Base-by-base conservation (phyloP, 2,113 vertebrate genomes). In the Urocynchramus pylzowi region DNA sequence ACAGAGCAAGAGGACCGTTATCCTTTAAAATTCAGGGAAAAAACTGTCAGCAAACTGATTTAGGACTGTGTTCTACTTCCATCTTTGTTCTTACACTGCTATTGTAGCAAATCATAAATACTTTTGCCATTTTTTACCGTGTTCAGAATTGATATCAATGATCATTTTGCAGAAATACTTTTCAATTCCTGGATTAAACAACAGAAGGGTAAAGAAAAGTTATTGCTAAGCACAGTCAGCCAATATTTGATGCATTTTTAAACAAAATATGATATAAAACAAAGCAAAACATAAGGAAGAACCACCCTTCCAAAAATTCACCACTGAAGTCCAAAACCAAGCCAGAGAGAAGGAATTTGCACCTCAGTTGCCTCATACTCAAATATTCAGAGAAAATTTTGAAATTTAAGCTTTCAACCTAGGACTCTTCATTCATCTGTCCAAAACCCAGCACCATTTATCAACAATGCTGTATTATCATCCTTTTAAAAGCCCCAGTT, bases 381-480 rank as follows among this genome's bases (percentile, higher is more conserved):
- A 50, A 83, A 61, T n/a, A 61, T 14, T 50, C 41, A 28, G 16
- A 31, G 19, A 20, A 59, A 39, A 26, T 7, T 2, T 12, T 59
- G 12, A 56, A 31, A 19, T 50, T 28, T 26, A 30, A 80, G 28
- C 17, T 70, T 80, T 59, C 47, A 9, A 45, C 47, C 39, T 9
- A 20, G 13, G 1, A 52, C 35, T 18, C 7, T 16, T 26, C 37
- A 70, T 14, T 45, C 21, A 47, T n/a, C 3, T 21, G 63, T 23
- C 44, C 50, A 24, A 50, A 81, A 39, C 22, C 30, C 60, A 61
- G 30, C n/a, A 84, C 2, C 13, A 13, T 33, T 75, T 61, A 9
- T 21, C 35, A 71, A 7, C 49, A 26, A 6, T 3, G 45, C 3
- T 39, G 5, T 0, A 47, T 26, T 37, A n/a, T 7, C 7, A 15